These are phyloP conservation scores for Tapirus indicus DNA, from an alignment of 2,797 vertebrate species.

Conservation along the genomic window DNA sequence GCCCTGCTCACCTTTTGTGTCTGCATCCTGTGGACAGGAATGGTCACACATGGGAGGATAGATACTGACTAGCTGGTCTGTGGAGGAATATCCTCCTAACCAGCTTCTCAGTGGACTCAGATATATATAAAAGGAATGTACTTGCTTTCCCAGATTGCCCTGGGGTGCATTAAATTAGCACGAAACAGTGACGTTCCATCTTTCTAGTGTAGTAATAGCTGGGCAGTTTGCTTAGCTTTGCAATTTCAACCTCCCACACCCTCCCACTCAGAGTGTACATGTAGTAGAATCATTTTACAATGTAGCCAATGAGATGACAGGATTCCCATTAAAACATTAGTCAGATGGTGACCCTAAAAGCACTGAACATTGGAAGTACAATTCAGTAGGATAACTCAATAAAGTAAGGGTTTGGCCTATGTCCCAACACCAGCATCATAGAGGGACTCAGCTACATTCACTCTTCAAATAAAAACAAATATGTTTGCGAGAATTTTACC, in stretches of 20 bases:
- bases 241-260: not conserved
- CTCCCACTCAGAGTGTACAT: not conserved
- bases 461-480: not conserved
- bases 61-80: not conserved
- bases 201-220: not conserved
- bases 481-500: conserved; percentile 20
- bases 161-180: not conserved
- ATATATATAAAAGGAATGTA: not conserved
- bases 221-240: not conserved
- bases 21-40: not conserved
- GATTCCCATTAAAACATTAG: conserved; percentile 6
- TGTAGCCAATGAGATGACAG: not conserved
- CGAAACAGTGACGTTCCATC: not conserved
- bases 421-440: not conserved
- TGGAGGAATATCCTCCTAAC: not conserved
- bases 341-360: not conserved
- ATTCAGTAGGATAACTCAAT: not conserved
- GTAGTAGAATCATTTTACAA: not conserved
- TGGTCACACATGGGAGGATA: not conserved
- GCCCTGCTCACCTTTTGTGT: not conserved
- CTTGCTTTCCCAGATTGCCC: not conserved
- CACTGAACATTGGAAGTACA: not conserved
- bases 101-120: not conserved
- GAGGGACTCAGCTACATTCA: not conserved
- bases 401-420: not conserved